These are phyloP conservation scores for Clupea harengus DNA, from an alignment of 2,113 vertebrate genomes.

Conservation along the genomic window DNA sequence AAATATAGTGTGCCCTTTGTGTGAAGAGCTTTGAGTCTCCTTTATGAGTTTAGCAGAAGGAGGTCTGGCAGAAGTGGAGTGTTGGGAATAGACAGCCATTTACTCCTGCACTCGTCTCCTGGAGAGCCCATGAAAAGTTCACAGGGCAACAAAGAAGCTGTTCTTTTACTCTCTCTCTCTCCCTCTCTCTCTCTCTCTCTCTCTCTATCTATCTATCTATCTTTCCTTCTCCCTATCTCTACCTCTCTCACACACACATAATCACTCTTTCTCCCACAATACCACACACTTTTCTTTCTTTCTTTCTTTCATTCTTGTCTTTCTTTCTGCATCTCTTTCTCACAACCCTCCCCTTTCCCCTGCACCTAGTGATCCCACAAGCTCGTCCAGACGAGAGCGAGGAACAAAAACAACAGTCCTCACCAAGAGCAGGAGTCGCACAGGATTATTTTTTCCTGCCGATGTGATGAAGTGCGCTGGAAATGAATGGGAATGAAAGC, in stretches of 20 bases:
- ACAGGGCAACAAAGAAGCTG: slow-evolving; percentile 25
- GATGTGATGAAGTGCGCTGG: slow-evolving; percentile 60
- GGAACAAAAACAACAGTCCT: slow-evolving; percentile 41
- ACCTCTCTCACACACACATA: neutral
- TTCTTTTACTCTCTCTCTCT: slow-evolving; percentile 12
- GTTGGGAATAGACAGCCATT: neutral
- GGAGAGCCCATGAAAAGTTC: slow-evolving; percentile 13
- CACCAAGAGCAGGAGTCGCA: neutral
- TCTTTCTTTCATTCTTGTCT: neutral
- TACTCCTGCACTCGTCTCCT: neutral
- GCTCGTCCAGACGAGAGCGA: neutral
- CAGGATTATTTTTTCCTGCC: slow-evolving; percentile 46
- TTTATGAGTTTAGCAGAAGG: slow-evolving; percentile 62
- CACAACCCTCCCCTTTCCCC: slow-evolving; percentile 19
- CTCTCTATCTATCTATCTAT: neutral
- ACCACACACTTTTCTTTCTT: neutral
- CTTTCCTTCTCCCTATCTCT: neutral
- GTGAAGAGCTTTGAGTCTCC: slow-evolving; percentile 53
- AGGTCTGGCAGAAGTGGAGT: neutral
- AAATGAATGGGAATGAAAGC: slow-evolving; percentile 61
- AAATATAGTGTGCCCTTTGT: slow-evolving; percentile 53
- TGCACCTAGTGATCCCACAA: slow-evolving; percentile 25
- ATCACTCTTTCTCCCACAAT: neutral
- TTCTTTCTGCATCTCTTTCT: neutral
- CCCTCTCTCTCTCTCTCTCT: neutral